Evolutionary conservation across 2,797 vertebrate species (phyloP), one percentile per base, ranked within the genome.

Genomic region (Muscicapa striata): DNA sequence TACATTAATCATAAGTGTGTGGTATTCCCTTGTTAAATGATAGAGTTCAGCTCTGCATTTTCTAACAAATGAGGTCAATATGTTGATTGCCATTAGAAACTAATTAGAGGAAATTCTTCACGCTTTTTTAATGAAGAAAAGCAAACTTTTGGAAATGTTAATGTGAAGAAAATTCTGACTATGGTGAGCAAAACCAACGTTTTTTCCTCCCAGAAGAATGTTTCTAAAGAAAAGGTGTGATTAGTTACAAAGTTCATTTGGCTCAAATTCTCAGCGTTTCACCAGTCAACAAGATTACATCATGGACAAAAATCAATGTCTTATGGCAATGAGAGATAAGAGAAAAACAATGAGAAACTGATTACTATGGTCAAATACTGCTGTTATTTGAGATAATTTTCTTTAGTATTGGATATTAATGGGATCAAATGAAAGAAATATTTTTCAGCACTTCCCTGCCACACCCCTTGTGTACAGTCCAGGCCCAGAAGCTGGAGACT

Each of bases 41-140:
- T 72, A 94, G 12, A 90, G 45, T 89, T 94, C 73, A 89, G 84
- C 70, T 92, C 45, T 57, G 46, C 61, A 62, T 93, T 94, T 96
- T 94, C 89, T 91, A 49, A 94, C 86, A 96, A 96, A 96, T 94
- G 94, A 96, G 90, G 90, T 94, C 96, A 96, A 96, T 81, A 95
- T 95, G 94, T 46, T 94, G 73, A 81, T 94, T 92, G 86, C 48
- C 12, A 38, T 92, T 89, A 93, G 90, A 90, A 94, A 80, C 87
- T 85, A 95, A 95, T 96, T 91, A 93, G 30, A 94, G 75, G 40
- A 91, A 93, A 91, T 90, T 91, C 74, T 92, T 92, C 78, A 87
- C 6, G 0, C 49, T 79, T 79, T 91, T 89, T 76, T 91, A 95
- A 77, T 77, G 73, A 92, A 86, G 74, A 77, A 94, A 95, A 26